Base-by-base conservation (phyloP, 2,113 vertebrate species). In the Petromus typicus region DNA sequence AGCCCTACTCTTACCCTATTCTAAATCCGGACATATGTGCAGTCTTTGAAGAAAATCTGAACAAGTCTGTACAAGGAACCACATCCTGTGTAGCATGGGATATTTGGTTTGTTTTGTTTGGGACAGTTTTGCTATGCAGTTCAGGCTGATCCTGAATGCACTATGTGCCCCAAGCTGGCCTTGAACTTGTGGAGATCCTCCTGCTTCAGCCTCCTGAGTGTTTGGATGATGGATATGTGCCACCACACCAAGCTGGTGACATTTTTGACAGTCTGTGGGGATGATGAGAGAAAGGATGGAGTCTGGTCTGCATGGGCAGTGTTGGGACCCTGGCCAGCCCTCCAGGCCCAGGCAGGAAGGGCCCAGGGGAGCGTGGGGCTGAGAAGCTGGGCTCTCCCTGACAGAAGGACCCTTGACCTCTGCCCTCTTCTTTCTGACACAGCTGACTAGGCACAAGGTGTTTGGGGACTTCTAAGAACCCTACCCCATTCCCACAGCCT, bases 391-490 rank as follows among this genome's bases (percentile, higher is more conserved):
- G 25, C 73, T 48, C 27, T 76, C 43, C 43, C 27, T 76, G 73
- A 27, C 25, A 45, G 40, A 48, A 76, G 73, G 73, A 76, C 43
- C 73, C 25, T 48, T 16, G 40, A 67, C 25, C 86, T 59, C 85
- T 89, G 17, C 71, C 37, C 89, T 78, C 0, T 57, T 90, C 32
- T 85, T 54, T 34, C 7, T 78, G 69, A 93, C 75, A 20, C 59
- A 99, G 99, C 98, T 99, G n/a, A 99, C 98, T 0, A 98, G 99
- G 94, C 98, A 98, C 0, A 98, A 99, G 95, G 99, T 99, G n/a
- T 99, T 98, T 0, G 99, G 0, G 96, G 98, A 1, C 98, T 99
- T 32, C 99, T 98, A 97, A 98, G 97, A 98, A 96, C 96, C 98
- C 98, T 0, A 92, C 98, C 57, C 98, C 91, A 59, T 98, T 99